Conservation (phyloP, 2,113 vertebrate species). For the Aptenodytes patagonicus region DNA sequence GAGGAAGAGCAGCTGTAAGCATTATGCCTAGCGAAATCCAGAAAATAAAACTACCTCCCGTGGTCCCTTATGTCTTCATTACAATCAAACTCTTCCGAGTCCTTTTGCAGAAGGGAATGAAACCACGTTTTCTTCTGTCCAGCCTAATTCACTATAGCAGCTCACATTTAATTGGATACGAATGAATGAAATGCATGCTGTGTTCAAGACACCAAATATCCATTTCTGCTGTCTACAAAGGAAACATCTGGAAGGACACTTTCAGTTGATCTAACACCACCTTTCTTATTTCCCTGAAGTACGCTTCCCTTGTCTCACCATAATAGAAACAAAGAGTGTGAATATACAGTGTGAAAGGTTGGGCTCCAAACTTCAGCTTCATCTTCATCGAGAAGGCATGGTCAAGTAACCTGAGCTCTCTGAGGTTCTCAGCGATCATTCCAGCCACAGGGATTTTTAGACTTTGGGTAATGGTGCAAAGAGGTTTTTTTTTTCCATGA, state of each 20-base stretch:
- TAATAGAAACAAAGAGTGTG: neutral
- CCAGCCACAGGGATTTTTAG: neutral
- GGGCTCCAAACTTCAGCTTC: neutral
- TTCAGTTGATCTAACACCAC: neutral
- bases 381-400: neutral
- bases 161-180: neutral
- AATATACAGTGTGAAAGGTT: neutral
- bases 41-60: neutral
- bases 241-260: neutral
- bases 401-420: neutral
- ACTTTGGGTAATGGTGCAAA: neutral
- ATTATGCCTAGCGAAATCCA: neutral
- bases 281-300: neutral
- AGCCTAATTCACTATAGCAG: neutral
- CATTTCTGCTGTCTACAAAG: neutral
- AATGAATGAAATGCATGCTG: neutral
- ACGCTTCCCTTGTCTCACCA: neutral
- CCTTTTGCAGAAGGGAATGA: neutral
- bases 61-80: neutral
- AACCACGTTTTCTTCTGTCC: neutral
- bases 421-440: neutral
- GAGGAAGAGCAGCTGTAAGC: neutral
- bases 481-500: neutral
- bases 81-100: neutral
- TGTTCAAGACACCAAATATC: neutral